phyloP scores from a whole-genome alignment of 2,888 invertebrate species.

The Pristionchus fissidentatus region DNA sequence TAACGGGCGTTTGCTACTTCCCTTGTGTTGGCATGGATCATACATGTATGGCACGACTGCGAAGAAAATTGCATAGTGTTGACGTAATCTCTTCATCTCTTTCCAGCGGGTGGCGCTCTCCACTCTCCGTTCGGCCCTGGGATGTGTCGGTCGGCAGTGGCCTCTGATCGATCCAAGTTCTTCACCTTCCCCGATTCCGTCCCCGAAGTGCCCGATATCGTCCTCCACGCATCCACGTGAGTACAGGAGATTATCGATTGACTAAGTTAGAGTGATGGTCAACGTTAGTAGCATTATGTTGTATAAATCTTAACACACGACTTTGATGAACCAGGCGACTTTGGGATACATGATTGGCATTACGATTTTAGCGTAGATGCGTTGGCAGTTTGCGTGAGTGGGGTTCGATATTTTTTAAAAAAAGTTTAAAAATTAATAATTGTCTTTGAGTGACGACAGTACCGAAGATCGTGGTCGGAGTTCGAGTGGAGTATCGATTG shows the following conservation, averaged over 20 bases:
- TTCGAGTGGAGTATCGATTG: neutral
- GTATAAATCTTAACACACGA: no score
- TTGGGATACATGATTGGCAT: no score
- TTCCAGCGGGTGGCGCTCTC: conserved; percentile 11
- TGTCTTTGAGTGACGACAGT: neutral
- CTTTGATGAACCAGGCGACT: no score
- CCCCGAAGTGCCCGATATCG: conserved; percentile 59
- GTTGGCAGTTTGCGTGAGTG: no score
- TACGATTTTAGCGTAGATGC: no score
- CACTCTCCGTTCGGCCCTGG: conserved; percentile 26
- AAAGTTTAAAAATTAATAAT: neutral
- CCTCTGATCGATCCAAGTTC: conserved; percentile 11
- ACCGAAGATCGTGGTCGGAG: neutral
- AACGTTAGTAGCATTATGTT: neutral
- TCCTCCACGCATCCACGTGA: conserved; percentile 49
- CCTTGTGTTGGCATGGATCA: neutral
- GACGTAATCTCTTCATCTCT: neutral
- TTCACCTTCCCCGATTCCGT: conserved; percentile 64
- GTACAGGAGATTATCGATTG: neutral
- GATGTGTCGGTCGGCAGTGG: conserved; percentile 39
- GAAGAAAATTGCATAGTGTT: neutral
- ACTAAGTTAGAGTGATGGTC: neutral
- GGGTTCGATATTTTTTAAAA: neutral
- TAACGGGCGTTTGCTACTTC: no score
- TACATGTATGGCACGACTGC: no score